Percentiles rank a stretch among this genome's conserved stretches.
phyloP scores from a whole-genome alignment of 2,113 vertebrate species.

The Atractosteus spatula region DNA sequence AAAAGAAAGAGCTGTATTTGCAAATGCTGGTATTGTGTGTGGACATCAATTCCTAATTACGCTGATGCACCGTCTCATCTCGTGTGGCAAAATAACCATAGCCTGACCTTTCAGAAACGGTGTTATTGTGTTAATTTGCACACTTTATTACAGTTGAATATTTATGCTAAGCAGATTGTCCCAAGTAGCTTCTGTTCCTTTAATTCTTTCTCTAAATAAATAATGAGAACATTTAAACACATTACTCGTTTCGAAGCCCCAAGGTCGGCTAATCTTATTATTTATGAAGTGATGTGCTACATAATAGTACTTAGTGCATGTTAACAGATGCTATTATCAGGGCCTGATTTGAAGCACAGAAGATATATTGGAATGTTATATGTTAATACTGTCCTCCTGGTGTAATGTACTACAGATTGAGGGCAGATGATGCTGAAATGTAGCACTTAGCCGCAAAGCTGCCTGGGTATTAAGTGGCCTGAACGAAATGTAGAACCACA shows the following conservation, averaged over 20 bases:
- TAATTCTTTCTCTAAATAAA: conserved; percentile 98
- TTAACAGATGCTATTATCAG: conserved; percentile 99
- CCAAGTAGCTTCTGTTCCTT: conserved; percentile 87
- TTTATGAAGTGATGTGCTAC: conserved; percentile 99
- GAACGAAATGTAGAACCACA: conserved; percentile 68
- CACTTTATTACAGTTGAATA: conserved; percentile 70
- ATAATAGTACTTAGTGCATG: conserved; percentile 99
- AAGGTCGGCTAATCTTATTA: conserved; percentile 99
- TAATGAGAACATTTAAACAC: conserved; percentile 99
- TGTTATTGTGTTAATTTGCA: neutral
- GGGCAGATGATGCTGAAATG: conserved; percentile 74
- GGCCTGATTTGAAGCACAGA: conserved; percentile 80
- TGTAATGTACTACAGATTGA: conserved; percentile 83
- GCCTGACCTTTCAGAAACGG: neutral
- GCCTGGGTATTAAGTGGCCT: conserved; percentile 83
- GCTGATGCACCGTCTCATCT: neutral
- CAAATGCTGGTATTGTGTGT: neutral
- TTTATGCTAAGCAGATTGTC: conserved; percentile 84
- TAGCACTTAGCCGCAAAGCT: conserved; percentile 83
- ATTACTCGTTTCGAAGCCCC: conserved; percentile 87
- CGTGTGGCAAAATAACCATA: conserved; percentile 5
- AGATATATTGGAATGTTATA: conserved; percentile 95
- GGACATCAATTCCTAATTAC: conserved; percentile 9
- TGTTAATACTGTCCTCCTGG: conserved; percentile 82
- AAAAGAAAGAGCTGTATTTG: neutral